Evolutionary conservation across 2,888 invertebrate species (phyloP), one percentile per base, ranked within the genome.

Genomic region (Himalopsyche anomala): DNA sequence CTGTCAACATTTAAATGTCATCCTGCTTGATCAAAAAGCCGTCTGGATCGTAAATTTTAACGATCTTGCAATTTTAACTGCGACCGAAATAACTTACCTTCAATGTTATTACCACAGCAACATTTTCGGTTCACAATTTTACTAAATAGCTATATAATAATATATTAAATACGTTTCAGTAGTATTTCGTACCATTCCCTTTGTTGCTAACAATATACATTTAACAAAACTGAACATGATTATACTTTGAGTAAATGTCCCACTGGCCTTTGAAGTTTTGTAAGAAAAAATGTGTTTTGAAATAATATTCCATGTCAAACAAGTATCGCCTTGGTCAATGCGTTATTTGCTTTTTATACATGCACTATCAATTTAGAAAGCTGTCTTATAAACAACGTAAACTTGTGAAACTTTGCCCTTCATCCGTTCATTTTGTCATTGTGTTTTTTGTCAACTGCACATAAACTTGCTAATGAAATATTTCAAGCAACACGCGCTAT

Each of bases 361-460:
- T 36, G 38, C 74, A 74, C 19, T 36, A 74, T 74, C 74, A 74
- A 74, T 74, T 74, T 74, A 74, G 74, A 74, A 74, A 74, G 74
- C 74, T 36, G 74, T 74, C 11, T 74, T 74, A 28, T 38, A 12
- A 15, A 74, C 74, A 38, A 74, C 74, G 74, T 74, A 74, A 74
- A 74, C 74, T 74, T 74, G 74, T 74, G 74, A 74, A 74, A 74
- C 74, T 74, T 74, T 74, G 74, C 74, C 74, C 74, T 74, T 74
- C 74, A 36, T 74, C 15, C 38, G 36, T 74, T 74, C 74, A 12
- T 36, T 74, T 74, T 74, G 74, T 74, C 74, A 74, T 74, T 74
- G 74, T 74, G 36, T 74, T 74, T 74, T 74, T 74, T 74, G 38
- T 74, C 74, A 74, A 74, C 15, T 74, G 74, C 74, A 38, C 11